phyloP scores from a whole-genome alignment of 1,140 invertebrate species.

The Drosophila bipectinata region DNA sequence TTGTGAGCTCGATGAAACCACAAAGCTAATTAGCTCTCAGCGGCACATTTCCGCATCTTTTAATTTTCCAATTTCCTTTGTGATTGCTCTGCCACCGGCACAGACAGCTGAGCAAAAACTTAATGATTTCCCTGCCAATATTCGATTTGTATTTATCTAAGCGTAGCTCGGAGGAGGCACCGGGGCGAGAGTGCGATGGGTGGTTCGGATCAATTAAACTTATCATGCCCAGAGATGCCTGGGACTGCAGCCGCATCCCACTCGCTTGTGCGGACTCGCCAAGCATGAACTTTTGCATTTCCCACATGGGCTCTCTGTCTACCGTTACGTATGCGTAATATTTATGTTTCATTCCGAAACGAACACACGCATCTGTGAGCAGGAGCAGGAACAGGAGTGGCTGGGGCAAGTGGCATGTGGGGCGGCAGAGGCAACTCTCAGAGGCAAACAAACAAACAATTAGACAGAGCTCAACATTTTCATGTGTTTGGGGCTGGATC shows the following conservation, averaged over 20 bases:
- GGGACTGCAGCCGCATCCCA: background rate
- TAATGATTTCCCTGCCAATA: constrained; percentile 55
- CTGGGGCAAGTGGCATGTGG: background rate
- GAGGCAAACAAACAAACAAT: constrained; percentile 66
- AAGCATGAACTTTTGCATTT: constrained; percentile 66
- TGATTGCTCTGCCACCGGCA: constrained; percentile 28
- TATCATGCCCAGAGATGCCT: constrained; percentile 52
- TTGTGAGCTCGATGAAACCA: constrained; percentile 40
- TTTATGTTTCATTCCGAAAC: constrained; percentile 72
- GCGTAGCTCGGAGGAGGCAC: background rate
- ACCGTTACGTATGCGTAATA: constrained; percentile 68
- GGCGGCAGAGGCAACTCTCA: constrained; percentile 11
- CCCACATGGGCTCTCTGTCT: constrained; percentile 54
- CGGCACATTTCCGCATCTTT: constrained; percentile 74
- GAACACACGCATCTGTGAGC: constrained; percentile 20
- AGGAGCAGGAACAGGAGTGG: background rate
- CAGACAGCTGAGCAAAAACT: constrained; percentile 52
- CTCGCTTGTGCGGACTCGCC: background rate
- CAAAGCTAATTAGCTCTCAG: constrained; percentile 75
- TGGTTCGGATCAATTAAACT: constrained; percentile 70
- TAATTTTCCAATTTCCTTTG: constrained; percentile 71
- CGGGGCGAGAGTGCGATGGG: background rate
- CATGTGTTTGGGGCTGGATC: constrained; percentile 17
- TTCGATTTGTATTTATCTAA: constrained; percentile 70
- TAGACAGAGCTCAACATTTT: constrained; percentile 46